A percentile compares a stretch with the other conserved stretches of the same genome.
Conservation (phyloP, 2,888 invertebrate species). For the Syrphus vitripennis region DNA sequence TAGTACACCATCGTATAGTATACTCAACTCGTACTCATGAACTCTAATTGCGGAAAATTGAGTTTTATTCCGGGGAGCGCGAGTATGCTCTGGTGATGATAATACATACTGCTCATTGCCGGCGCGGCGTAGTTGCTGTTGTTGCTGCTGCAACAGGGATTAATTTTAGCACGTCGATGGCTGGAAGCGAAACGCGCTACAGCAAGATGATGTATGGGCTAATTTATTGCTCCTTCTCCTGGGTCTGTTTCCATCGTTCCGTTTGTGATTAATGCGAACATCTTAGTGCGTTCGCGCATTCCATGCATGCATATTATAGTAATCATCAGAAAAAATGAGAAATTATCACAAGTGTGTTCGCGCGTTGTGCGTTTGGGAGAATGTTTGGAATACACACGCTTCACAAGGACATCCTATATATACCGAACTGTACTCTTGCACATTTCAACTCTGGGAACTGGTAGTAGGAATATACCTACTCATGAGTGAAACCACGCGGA, state of each 20-base stretch:
- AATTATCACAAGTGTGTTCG: conserved; percentile 59
- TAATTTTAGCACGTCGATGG: conserved; percentile 63
- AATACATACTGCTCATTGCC: neutral
- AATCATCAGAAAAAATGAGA: conserved; percentile 63
- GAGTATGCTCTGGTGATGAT: conserved; percentile 18
- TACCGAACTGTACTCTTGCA: neutral
- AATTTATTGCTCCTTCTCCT: conserved; percentile 63
- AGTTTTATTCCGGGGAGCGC: conserved; percentile 36
- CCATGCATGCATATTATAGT: conserved; percentile 60
- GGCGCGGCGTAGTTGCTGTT: neutral
- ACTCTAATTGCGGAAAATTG: conserved; percentile 64
- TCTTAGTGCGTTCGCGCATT: conserved; percentile 63
- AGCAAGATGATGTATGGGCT: conserved; percentile 65
- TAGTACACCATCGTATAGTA: neutral
- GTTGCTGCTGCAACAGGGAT: conserved; percentile 48
- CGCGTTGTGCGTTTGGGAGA: conserved; percentile 15
- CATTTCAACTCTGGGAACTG: conserved; percentile 15
- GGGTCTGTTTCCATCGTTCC: conserved; percentile 54
- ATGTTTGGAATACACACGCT: conserved; percentile 22
- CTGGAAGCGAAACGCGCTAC: conserved; percentile 57
- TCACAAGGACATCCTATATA: conserved; percentile 33
- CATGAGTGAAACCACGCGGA: conserved; percentile 34
- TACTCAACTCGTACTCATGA: conserved; percentile 15
- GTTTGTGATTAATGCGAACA: conserved; percentile 56
- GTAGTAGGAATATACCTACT: neutral